Evolutionary conservation across 2,888 invertebrate genomes (phyloP), one percentile per base, ranked within the genome.

Genomic region (Tetanocera ferruginea): DNA sequence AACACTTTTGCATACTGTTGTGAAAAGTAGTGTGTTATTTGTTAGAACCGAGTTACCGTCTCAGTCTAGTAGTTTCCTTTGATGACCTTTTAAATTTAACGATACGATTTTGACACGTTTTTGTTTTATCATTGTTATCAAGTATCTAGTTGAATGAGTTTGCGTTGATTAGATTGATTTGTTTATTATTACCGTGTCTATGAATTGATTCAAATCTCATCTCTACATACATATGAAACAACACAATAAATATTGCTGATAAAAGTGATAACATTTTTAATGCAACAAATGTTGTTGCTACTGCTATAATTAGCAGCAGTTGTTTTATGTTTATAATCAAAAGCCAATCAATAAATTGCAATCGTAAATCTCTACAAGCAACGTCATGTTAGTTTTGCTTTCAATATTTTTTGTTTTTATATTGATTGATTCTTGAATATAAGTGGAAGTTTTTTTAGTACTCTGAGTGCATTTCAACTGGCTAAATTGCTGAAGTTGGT

Each of bases 281-380:
- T 28, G 11, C 19, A 23, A 60, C 57, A 23, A 14, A 55, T 55
- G 19, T 55, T 55, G 19, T 23, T 55, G 55, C 23, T 60, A 25
- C n/a, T 60, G 4, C 25, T 60, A 60, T 23, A 60, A 23, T 60
- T 60, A 60, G 25, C 5, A 60, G 23, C 57, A 23, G 28, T 19
- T 28, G 25, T 25, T 3, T 19, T 55, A 55, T 6, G 55, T 23
- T 23, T 8, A 55, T 23, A 8, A 23, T 23, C n/a, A 55, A 55
- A 19, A 19, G 23, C 55, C 19, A 55, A 28, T 64, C 64, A 34
- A 64, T 64, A 64, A 64, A 31, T 64, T 64, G 34, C 28, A 64
- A 14, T 64, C n/a, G 34, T 64, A 60, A 60, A 60, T 28, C 14
- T 8, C 28, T 5, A 23, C 43, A 43, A 43, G 43, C 43, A 43